phyloP scores from a whole-genome alignment of 2,113 vertebrate species.

The Anhinga rufa region DNA sequence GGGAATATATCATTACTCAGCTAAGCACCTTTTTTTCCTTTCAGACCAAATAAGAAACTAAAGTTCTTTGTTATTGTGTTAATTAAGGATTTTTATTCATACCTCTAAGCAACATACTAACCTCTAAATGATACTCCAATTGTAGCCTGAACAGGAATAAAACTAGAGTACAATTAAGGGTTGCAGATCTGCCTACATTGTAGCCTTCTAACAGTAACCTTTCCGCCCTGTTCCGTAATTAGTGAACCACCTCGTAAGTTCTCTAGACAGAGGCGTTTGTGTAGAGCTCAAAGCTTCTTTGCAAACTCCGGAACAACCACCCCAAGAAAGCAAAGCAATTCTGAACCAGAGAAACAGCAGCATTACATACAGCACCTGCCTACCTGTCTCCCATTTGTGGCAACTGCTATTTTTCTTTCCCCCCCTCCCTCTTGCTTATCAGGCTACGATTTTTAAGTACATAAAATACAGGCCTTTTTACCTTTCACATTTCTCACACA shows the following conservation, averaged over 20 bases:
- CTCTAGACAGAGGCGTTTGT: not conserved
- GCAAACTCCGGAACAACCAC: not conserved
- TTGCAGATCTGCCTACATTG: not conserved
- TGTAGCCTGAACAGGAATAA: not conserved
- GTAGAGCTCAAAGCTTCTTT: not conserved
- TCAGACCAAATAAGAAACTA: not conserved
- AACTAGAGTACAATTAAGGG: constrained; percentile 12
- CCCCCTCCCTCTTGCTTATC: accelerated
- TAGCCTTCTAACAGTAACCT: not conserved
- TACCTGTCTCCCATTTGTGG: not conserved
- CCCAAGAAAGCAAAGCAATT: not conserved
- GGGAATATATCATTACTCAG: not conserved
- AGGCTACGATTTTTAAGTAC: not conserved
- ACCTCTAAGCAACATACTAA: constrained; percentile 8
- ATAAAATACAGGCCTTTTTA: not conserved
- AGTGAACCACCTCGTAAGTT: not conserved
- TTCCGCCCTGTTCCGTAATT: constrained; percentile 1
- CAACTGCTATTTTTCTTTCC: accelerated
- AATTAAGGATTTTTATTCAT: constrained; percentile 31
- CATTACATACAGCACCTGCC: not conserved
- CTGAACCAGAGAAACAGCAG: not conserved
- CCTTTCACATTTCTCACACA: not conserved
- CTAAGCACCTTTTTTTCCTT: not conserved
- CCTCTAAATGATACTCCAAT: constrained; percentile 11
- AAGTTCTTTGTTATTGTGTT: not conserved